phyloP scores from a whole-genome alignment of 2,888 invertebrate species.

The Chloromyia formosa region DNA sequence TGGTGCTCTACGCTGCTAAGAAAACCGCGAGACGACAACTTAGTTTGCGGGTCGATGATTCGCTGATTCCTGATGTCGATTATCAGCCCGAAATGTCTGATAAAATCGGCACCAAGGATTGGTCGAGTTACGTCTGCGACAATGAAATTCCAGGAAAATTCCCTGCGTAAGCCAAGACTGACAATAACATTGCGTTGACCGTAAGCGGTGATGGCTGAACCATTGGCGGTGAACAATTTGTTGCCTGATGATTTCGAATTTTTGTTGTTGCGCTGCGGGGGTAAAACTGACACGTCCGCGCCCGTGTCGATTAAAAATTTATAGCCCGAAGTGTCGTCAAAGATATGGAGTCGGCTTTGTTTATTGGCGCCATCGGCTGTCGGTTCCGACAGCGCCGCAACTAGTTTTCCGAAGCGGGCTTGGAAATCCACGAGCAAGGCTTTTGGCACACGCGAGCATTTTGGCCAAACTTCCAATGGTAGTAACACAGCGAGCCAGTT shows the following conservation, averaged over 20 bases:
- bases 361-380: neutral
- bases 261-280: neutral
- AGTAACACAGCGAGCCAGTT: neutral
- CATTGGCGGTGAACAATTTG: conserved; percentile 38
- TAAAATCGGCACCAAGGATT: too few relatives aligned
- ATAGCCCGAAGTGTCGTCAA: neutral
- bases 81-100: neutral
- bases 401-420: neutral
- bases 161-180: neutral
- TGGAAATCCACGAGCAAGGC: neutral
- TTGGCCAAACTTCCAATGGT: neutral
- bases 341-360: conserved; percentile 4
- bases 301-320: conserved; percentile 1
- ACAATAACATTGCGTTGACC: neutral
- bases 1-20: too few relatives aligned
- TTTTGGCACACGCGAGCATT: conserved; percentile 4
- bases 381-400: neutral
- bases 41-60: too few relatives aligned
- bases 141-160: conserved; percentile 37
- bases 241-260: neutral
- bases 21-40: too few relatives aligned
- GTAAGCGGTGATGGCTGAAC: conserved; percentile 34
- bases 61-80: neutral
- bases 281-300: conserved; percentile 15
- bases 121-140: neutral